Evolutionary conservation across 2,888 invertebrate species (phyloP).

Genomic region (Noctua janthe): DNA sequence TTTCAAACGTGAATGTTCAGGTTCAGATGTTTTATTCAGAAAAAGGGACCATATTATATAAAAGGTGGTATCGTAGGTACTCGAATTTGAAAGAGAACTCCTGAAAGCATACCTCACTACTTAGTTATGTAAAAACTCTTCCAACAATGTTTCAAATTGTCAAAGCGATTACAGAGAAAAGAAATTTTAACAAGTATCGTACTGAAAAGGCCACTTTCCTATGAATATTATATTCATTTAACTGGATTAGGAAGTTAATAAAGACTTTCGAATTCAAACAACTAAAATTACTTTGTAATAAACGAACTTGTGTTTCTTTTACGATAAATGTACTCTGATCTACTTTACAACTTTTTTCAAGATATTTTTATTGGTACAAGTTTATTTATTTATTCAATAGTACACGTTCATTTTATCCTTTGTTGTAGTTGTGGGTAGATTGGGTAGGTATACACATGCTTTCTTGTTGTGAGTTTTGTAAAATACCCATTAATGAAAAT

Average conservation of each 20-base stretch:
- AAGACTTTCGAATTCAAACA: slow-evolving; percentile 11
- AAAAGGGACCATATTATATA: background rate
- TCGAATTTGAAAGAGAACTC: background rate
- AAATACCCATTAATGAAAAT: background rate
- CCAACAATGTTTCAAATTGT: background rate
- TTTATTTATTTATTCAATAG: too few species aligned
- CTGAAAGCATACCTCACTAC: background rate
- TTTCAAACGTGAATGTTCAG: too few species aligned
- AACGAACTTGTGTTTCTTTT: background rate
- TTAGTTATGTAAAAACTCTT: slow-evolving; percentile 22
- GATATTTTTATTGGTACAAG: background rate
- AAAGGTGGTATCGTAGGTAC: background rate
- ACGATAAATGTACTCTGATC: background rate
- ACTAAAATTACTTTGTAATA: slow-evolving; percentile 15
- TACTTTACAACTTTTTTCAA: background rate
- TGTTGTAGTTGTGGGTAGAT: background rate
- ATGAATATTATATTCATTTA: slow-evolving; percentile 21
- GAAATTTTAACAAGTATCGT: slow-evolving; percentile 16
- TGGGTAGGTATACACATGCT: background rate
- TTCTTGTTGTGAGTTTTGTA: background rate
- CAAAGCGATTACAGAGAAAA: slow-evolving; percentile 2
- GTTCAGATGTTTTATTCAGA: background rate
- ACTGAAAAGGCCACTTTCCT: slow-evolving; percentile 8
- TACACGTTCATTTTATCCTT: too few species aligned
- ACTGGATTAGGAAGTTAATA: slow-evolving; percentile 11